Base-by-base conservation (phyloP, 2,797 vertebrate genomes). In the Acridotheres tristis region DNA sequence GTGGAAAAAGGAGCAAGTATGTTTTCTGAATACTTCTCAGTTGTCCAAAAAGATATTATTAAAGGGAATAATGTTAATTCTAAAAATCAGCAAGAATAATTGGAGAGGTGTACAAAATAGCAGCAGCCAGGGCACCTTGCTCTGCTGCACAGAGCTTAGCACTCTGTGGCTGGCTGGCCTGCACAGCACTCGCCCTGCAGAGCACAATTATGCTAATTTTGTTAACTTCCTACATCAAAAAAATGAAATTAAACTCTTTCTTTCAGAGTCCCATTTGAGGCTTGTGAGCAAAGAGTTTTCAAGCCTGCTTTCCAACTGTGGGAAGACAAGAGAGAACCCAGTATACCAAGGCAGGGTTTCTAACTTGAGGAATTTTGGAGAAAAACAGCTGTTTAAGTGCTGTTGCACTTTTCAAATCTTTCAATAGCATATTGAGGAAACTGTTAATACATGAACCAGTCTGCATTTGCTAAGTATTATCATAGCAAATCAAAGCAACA, bases 151-250 rank as follows among this genome's bases (percentile, higher is more conserved):
- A 63, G 45, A 75, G 62, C 50, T 36, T 30, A 61, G 45, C 50
- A 67, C 42, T 45, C 16, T 16, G 26, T n/a, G 29, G 51, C 55
- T 77, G 77, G 20, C 40, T 74, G 47, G 50, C 40, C 76, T 15
- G 4, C 18, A 23, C 0, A 1, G 13, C 8, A 8, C 36, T 75
- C 0, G 0, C 1, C 5, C 61, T 67, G 53, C 53, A 81, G n/a
- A 67, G 36, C 30, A 51, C n/a, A 54, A 21, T 58, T 47, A 68
- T 1, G 3, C 16, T 61, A 34, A 66, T 58, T 88, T 85, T 69
- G 47, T 82, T 76, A 82, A 15, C 34, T 75, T 82, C 11, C 51
- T n/a, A 79, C 34, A 76, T 50, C 5, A 34, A 68, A 78, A 78
- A 75, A 67, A 32, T 10, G 3, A 74, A 93, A 91, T 47, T 4